Evolutionary conservation across 1,140 invertebrate species (phyloP), one percentile per base, ranked within the genome.

Genomic region (Ceratosolen fusciceps): DNA sequence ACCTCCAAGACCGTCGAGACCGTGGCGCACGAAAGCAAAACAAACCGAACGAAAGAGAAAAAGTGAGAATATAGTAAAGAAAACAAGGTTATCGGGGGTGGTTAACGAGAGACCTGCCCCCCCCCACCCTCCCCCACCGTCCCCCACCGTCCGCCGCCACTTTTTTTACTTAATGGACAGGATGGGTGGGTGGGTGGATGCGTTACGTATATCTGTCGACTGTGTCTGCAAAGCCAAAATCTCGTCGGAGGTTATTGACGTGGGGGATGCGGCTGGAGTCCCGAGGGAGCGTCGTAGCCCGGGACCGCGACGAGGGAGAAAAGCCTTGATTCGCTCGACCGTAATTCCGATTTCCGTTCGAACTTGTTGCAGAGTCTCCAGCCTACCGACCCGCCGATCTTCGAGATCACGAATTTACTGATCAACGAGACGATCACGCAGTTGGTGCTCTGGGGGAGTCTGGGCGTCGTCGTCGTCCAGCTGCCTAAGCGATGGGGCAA

Each of bases 401-500:
- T 91, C 81, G 90, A 91, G 7, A 86, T 92, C 7, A 88, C 88
- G 26, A 84, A 88, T 65, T 73, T 92, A 29, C 54, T 88, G 39
- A 87, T 91, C 76, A 92, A 92, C 80, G 88, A 90, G 68, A 90
- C 90, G 0, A 83, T 84, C 0, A 88, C 90, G 2, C 88, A 91
- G 54, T 76, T 91, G 10, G 88, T 83, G 0, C 73, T 91, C 7
- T 89, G 87, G 86, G 91, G 91, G 2, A 86, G 82, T 70, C 73
- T 90, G 34, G 91, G 91, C 0, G 86, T 92, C 14, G 83, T 86
- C 8, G 70, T 91, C 8, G 81, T 92, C 26, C 86, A 90, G 68
- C 82, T 92, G 2, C 91, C 91, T 0, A 88, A 90, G 76, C 87
- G 90, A 68, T 91, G 90, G 90, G 89, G 90, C 26, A 89, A 88